phyloP scores from a whole-genome alignment of 2,113 vertebrate species.

The Vombatus ursinus region DNA sequence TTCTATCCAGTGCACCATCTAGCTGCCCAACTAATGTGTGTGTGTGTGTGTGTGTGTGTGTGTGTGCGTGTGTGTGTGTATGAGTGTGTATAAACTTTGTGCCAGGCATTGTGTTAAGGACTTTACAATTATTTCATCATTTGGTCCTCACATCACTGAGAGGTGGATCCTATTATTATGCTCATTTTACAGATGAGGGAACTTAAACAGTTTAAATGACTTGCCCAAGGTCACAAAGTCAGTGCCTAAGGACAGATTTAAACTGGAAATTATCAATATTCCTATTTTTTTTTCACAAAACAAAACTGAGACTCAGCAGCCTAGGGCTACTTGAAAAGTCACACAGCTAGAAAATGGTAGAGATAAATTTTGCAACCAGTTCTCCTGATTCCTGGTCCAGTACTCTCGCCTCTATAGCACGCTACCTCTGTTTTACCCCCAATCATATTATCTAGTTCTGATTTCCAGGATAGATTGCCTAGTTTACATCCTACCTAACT shows the following conservation, averaged over 20 bases:
- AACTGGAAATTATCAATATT: not conserved
- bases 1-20: too few species aligned
- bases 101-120: not conserved
- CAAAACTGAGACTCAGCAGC: not conserved
- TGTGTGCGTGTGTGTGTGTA: not conserved
- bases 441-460: not conserved
- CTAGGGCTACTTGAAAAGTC: not conserved
- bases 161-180: not conserved
- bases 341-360: not conserved
- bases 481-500: not conserved
- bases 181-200: not conserved
- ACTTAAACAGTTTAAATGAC: not conserved
- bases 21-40: too few species aligned
- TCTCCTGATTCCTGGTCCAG: not conserved
- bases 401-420: not conserved
- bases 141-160: not conserved
- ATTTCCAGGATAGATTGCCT: not conserved
- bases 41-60: too few species aligned
- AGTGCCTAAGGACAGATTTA: not conserved
- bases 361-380: slow-evolving; percentile 13
- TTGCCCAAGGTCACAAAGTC: not conserved
- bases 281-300: not conserved
- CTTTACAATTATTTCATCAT: not conserved
- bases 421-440: not conserved
- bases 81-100: not conserved